These are phyloP conservation scores for Nixonia krombeini DNA, from an alignment of 1,140 invertebrate genomes.

Conservation along the genomic window DNA sequence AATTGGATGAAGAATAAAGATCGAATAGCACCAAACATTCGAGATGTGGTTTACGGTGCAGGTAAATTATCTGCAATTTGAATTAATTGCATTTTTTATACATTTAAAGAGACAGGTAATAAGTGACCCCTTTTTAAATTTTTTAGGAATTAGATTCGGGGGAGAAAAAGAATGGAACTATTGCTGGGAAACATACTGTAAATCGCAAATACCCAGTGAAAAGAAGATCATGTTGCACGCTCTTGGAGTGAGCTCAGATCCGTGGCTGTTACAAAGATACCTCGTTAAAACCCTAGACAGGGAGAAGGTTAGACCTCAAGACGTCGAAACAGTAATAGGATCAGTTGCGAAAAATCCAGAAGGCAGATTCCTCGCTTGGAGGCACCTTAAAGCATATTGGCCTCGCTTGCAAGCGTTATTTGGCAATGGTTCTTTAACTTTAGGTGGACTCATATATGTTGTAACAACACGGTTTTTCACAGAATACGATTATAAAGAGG, in stretches of 20 bases:
- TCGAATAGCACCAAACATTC: constrained; percentile 78
- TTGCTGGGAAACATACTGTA: constrained; percentile 81
- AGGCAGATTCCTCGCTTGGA: constrained; percentile 81
- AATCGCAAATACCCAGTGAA: constrained; percentile 78
- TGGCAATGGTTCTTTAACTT: constrained; percentile 78
- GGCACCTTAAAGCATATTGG: constrained; percentile 84
- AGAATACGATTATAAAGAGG: constrained; percentile 81
- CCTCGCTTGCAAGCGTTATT: constrained; percentile 76
- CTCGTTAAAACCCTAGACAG: constrained; percentile 77
- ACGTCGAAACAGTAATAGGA: constrained; percentile 78
- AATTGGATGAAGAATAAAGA: constrained; percentile 77
- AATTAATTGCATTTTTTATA: constrained; percentile 4
- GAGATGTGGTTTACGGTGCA: constrained; percentile 81
- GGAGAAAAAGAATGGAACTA: constrained; percentile 81
- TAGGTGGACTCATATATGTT: constrained; percentile 79
- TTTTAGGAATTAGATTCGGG: constrained; percentile 75
- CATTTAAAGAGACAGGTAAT: too few relatives aligned
- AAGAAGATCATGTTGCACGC: constrained; percentile 78
- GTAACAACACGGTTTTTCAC: constrained; percentile 81
- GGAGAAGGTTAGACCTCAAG: constrained; percentile 78
- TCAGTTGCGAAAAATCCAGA: constrained; percentile 81
- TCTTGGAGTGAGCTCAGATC: constrained; percentile 79
- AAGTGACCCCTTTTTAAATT: too few relatives aligned
- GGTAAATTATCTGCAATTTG: constrained; percentile 64
- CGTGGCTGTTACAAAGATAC: constrained; percentile 82